Percentiles rank a stretch among this genome's conserved stretches.
These are phyloP conservation scores for Amphiura filiformis DNA, from an alignment of 35 echinoderm and acorn worm species.

Conservation along the genomic window DNA sequence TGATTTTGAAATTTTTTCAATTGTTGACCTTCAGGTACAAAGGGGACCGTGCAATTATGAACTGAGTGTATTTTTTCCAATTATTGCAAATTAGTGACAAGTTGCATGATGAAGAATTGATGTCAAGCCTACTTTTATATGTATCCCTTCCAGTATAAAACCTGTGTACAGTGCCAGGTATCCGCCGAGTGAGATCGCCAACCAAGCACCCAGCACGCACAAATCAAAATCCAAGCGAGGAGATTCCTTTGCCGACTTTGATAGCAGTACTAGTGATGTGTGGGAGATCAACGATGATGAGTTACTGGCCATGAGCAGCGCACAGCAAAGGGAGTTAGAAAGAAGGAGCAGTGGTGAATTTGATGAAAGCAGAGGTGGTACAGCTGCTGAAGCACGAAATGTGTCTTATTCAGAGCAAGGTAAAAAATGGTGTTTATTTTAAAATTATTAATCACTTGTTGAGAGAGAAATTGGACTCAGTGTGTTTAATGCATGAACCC, in stretches of 20 bases:
- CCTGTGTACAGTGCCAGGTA: conserved; percentile 69
- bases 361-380: background rate
- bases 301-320: conserved; percentile 37
- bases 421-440: too few relatives aligned
- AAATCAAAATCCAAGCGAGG: conserved; percentile 56
- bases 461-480: too few relatives aligned
- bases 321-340: conserved; percentile 20
- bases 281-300: conserved; percentile 88
- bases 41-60: too few relatives aligned
- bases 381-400: background rate
- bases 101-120: too few relatives aligned
- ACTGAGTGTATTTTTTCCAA: too few relatives aligned
- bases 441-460: too few relatives aligned
- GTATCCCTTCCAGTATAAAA: conserved; percentile 59
- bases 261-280: conserved; percentile 76
- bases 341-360: conserved; percentile 6
- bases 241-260: conserved; percentile 86
- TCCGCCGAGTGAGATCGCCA: conserved; percentile 53
- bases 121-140: background rate
- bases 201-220: conserved; percentile 36
- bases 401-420: background rate
- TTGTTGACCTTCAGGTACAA: too few relatives aligned
- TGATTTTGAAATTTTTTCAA: too few relatives aligned
- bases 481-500: too few relatives aligned
- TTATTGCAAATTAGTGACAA: too few relatives aligned